Evolutionary conservation across 2,888 invertebrate species (phyloP).

Genomic region (Acanthosoma haemorrhoidale): DNA sequence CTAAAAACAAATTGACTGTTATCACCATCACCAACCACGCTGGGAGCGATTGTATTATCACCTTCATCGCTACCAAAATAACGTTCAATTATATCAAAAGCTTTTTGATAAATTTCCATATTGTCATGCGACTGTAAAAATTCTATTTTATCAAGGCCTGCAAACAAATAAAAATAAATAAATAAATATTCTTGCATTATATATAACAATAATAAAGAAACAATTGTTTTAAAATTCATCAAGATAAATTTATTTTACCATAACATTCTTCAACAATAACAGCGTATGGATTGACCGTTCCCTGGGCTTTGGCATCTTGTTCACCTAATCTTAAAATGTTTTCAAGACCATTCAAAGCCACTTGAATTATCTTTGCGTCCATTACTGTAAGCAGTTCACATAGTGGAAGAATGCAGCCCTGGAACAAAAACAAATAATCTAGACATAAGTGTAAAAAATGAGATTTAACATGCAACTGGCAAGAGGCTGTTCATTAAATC

Average conservation of each 20-base stretch:
- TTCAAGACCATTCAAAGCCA: constrained; percentile 90
- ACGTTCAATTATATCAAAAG: constrained; percentile 92
- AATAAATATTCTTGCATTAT: not conserved
- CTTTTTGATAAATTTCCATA: constrained; percentile 93
- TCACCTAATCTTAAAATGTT: constrained; percentile 90
- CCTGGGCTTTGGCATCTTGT: constrained; percentile 58
- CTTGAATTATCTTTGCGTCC: constrained; percentile 91
- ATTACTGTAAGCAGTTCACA: constrained; percentile 89
- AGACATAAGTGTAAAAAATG: too few species aligned
- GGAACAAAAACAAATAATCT: constrained; percentile 45
- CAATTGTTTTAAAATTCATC: not conserved
- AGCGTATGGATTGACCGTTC: constrained; percentile 81
- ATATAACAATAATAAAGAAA: not conserved
- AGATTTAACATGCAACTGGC: not conserved
- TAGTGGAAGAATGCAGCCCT: constrained; percentile 85
- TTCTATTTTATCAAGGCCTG: constrained; percentile 95
- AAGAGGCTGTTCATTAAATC: not conserved
- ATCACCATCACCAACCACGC: constrained; percentile 62
- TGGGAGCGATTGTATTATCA: constrained; percentile 69
- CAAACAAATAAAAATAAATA: not conserved
- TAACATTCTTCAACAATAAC: constrained; percentile 91
- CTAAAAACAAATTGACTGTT: constrained; percentile 60
- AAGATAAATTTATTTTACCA: constrained; percentile 55
- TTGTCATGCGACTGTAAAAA: constrained; percentile 96
- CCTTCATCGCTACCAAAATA: constrained; percentile 91